Evolutionary conservation across 2,113 vertebrate species (phyloP), one percentile per base, ranked within the genome.

Genomic region (Microcebus griseorufus): DNA sequence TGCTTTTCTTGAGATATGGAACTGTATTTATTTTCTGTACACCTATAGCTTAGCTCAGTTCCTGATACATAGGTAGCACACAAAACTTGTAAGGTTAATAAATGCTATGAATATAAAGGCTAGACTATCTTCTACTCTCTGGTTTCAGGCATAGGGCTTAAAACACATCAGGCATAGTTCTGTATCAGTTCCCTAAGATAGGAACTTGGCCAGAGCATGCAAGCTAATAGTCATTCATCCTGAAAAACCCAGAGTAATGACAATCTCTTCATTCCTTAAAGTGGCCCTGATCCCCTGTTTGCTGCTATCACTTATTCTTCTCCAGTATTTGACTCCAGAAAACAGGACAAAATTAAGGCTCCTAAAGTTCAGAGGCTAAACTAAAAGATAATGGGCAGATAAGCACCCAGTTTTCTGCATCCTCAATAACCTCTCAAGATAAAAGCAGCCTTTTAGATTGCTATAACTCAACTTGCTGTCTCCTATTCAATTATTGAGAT

Each of bases 401-500:
- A 32, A 58, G 2, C 1, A 20, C 5, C 23, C 20, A 6, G 9
- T 76, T n/a, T 70, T 82, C 51, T 73, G 58, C 6, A 22, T 62
- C 55, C 48, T 64, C 62, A 42, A 14, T 23, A 76, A 25, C 60
- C 29, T 95, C 58, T 70, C 37, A 87, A 89, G 67, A 78, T 72
- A 69, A 93, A 87, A 78, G 45, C 34, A 75, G 20, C 20, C 65
- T 92, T 97, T 93, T 39, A 69, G 39, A 88, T 60, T 51, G 62
- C 69, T 80, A 64, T 29, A 95, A 75, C n/a, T 29, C 48, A 60
- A 91, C 22, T 95, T 70, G 23, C n/a, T 87, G 25, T 72, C 37
- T 93, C 75, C 67, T 82, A 81, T 73, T 96, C 90, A 95, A 70
- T 94, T 48, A 90, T 14, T 34, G 48, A 95, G 82, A 94, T 90